Conservation (phyloP, 2,888 invertebrate genomes). For the Physocephala rufipes region DNA sequence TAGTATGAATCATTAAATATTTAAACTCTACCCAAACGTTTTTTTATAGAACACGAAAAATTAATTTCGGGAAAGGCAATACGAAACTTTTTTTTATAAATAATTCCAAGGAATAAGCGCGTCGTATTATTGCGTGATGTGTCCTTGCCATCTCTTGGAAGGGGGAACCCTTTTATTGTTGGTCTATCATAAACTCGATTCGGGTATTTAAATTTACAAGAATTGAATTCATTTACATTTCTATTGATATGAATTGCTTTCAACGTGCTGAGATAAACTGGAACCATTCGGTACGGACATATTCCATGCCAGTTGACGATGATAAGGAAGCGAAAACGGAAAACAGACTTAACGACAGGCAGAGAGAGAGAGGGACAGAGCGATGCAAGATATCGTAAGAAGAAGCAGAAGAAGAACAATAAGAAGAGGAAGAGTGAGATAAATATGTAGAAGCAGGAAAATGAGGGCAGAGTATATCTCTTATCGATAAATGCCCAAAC, state of each 20-base stretch:
- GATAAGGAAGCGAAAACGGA: too few relatives aligned
- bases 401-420: not conserved
- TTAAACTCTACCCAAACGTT: constrained; percentile 17
- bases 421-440: not conserved
- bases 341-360: too few relatives aligned
- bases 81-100: not conserved
- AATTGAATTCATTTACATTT: constrained; percentile 62
- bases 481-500: constrained; percentile 7
- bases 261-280: constrained; percentile 35
- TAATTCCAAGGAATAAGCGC: not conserved
- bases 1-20: constrained; percentile 19
- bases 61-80: constrained; percentile 15
- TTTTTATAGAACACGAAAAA: constrained; percentile 17
- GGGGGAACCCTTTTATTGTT: constrained; percentile 17
- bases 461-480: not conserved
- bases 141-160: not conserved
- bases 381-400: not conserved
- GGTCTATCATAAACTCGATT: not conserved
- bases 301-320: too few relatives aligned
- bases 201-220: constrained; percentile 50
- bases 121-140: too few relatives aligned
- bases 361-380: too few relatives aligned
- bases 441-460: not conserved
- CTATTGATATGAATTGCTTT: constrained; percentile 57
- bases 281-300: constrained; percentile 16